phyloP scores from a whole-genome alignment of 2,113 vertebrate genomes.

The Lophius piscatorius region DNA sequence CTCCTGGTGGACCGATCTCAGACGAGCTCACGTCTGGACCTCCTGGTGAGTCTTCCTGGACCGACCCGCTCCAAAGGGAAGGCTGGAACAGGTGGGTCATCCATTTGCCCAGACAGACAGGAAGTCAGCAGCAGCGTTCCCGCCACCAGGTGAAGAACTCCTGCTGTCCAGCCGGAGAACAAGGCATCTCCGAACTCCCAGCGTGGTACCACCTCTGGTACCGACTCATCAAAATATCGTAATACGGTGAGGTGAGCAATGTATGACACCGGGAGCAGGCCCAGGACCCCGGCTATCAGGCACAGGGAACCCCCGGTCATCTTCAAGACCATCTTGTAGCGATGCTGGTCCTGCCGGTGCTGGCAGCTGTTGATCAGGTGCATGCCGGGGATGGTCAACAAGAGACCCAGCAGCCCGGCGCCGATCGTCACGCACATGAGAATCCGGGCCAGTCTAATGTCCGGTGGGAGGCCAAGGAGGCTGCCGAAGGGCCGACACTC shows the following conservation, averaged over 20 bases:
- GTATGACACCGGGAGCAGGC: constrained; percentile 67
- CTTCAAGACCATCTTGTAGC: constrained; percentile 59
- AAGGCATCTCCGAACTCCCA: constrained; percentile 76
- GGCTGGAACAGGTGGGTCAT: background rate
- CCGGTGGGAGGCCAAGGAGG: constrained; percentile 55
- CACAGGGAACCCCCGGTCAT: constrained; percentile 53
- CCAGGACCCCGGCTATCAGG: constrained; percentile 53
- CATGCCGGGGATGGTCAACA: constrained; percentile 67
- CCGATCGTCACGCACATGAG: constrained; percentile 56
- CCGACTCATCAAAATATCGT: constrained; percentile 60
- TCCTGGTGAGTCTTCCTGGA: too few species aligned
- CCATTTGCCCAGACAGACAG: constrained; percentile 43
- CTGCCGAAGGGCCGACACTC: constrained; percentile 67
- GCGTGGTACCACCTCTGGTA: constrained; percentile 63
- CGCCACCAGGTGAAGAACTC: constrained; percentile 65
- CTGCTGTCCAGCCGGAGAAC: constrained; percentile 77
- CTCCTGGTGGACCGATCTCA: constrained; percentile 27
- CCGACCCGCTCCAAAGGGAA: background rate
- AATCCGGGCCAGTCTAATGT: constrained; percentile 67
- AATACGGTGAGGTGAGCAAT: constrained; percentile 56
- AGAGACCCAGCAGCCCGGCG: constrained; percentile 54
- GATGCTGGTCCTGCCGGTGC: constrained; percentile 14
- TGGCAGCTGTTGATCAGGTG: constrained; percentile 62
- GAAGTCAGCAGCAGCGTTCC: constrained; percentile 70
- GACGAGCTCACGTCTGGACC: constrained; percentile 32